Evolutionary conservation across 2,113 vertebrate genomes (phyloP), one percentile per base, ranked within the genome.

Genomic region (Pelobates fuscus): DNA sequence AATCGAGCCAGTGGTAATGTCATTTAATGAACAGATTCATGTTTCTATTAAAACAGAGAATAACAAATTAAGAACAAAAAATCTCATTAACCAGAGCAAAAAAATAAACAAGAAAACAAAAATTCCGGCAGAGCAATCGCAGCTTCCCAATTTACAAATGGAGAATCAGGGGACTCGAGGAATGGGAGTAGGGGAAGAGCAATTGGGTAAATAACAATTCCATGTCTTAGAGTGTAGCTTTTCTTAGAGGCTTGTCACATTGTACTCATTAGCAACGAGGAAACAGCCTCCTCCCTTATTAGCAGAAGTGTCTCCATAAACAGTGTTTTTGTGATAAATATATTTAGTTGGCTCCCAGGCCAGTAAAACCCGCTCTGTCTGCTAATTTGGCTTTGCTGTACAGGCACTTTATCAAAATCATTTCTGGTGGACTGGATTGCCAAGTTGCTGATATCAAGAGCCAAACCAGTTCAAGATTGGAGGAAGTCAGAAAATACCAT

Each of bases 21-120:
- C 29, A 75, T 67, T 44, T 75, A 75, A 75, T 75, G 72, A 75
- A 63, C 55, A 67, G 63, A 5, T 67, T 75, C 63, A 58, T 75
- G 72, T 75, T 75, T 75, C 67, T 67, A 75, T 59, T 63, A 66
- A 75, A 75, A 75, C 63, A 67, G 71, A 66, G 64, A 74, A 65
- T 74, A 74, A 74, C 30, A 66, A 74, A 74, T 30, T 18, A 20
- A 30, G 63, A 74, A 74, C 62, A 66, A 14, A 66, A 74, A 74
- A 74, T 66, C 71, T 74, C 71, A 74, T 74, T 74, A 74, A 25
- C 49, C 49, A 17, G 29, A 55, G 52, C 6, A 20, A 59, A 58
- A 66, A 65, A 41, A 41, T 46, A 46, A 5, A 3, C 3, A 46
- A 5, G 15, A 49, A 49, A 49, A 12, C 3, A 17, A 49, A 49